Percentiles rank a stretch among this genome's conserved stretches.
phyloP scores from a whole-genome alignment of 2,888 invertebrate genomes.

The Trichogramma dendrolimi region DNA sequence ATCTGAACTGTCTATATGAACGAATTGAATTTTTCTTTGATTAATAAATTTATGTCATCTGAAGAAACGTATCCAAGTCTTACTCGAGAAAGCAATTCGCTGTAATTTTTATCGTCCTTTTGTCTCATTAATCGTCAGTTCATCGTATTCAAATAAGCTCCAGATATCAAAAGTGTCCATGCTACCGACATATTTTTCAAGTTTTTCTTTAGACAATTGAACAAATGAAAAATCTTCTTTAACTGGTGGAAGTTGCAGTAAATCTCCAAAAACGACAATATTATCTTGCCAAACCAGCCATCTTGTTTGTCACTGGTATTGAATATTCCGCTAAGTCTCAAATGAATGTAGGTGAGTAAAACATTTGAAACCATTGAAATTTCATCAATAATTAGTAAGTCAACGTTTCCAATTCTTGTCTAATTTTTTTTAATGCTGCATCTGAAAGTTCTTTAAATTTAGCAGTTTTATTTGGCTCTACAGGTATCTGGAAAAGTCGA shows the following conservation, averaged over 20 bases:
- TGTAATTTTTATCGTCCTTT: constrained; percentile 31
- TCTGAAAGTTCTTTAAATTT: constrained; percentile 37
- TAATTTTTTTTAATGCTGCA: constrained; percentile 32
- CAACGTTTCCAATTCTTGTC: constrained; percentile 35
- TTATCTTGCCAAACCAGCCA: constrained; percentile 41
- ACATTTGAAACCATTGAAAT: constrained; percentile 35
- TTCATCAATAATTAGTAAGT: constrained; percentile 39
- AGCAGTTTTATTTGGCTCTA: no score
- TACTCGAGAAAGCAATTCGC: constrained; percentile 31
- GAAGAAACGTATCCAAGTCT: constrained; percentile 17
- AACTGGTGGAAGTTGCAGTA: constrained; percentile 42
- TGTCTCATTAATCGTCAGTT: constrained; percentile 39
- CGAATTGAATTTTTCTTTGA: constrained; percentile 17
- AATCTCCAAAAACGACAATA: constrained; percentile 40
- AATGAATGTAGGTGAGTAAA: constrained; percentile 36
- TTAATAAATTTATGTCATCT: constrained; percentile 13
- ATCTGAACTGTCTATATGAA: background rate
- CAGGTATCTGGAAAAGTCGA: no score
- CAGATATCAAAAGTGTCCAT: constrained; percentile 34
- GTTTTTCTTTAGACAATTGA: constrained; percentile 30
- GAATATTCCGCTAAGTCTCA: constrained; percentile 38
- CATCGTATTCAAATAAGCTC: constrained; percentile 38
- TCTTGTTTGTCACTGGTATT: constrained; percentile 35
- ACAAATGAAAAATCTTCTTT: constrained; percentile 35
- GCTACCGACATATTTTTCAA: constrained; percentile 33